These are phyloP conservation scores for Ophiothrix spiculata DNA, from an alignment of 35 echinoderm and acorn worm genomes.

Conservation along the genomic window DNA sequence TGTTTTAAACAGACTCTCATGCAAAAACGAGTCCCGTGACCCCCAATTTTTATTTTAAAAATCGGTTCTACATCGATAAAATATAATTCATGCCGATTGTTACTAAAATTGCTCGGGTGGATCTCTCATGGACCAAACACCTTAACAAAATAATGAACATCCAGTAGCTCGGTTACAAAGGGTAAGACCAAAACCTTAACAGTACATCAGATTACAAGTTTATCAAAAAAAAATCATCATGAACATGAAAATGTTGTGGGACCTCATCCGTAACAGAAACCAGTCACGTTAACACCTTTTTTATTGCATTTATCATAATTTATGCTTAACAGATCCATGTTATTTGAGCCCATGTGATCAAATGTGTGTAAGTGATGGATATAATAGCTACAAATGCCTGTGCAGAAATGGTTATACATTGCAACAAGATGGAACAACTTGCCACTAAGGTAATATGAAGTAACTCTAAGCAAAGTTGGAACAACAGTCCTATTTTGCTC, in stretches of 20 bases:
- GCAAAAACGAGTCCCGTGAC: too few species aligned
- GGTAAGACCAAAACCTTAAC: not conserved
- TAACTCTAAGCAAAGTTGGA: not conserved
- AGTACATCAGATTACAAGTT: not conserved
- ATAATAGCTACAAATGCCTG: slow-evolving; percentile 42
- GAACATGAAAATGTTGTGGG: not conserved
- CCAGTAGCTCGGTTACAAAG: too few species aligned
- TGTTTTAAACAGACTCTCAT: too few species aligned
- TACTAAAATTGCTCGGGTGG: too few species aligned
- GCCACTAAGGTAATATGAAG: slow-evolving; percentile 48
- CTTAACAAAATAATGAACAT: not conserved
- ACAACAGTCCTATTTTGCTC: not conserved
- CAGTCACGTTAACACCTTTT: not conserved
- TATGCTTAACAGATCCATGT: slow-evolving; percentile 47
- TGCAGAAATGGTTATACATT: slow-evolving; percentile 52
- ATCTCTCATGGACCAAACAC: too few species aligned
- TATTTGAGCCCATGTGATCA: slow-evolving; percentile 57
- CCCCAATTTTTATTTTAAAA: too few species aligned
- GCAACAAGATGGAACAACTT: slow-evolving; percentile 26
- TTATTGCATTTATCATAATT: not conserved
- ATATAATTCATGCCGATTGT: too few species aligned
- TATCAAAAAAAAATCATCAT: not conserved
- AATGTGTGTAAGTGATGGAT: slow-evolving; percentile 45
- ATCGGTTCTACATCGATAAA: too few species aligned
- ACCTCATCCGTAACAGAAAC: not conserved